Conservation (phyloP, 2,113 vertebrate species). For the Dolichallabes microphthalmus region DNA sequence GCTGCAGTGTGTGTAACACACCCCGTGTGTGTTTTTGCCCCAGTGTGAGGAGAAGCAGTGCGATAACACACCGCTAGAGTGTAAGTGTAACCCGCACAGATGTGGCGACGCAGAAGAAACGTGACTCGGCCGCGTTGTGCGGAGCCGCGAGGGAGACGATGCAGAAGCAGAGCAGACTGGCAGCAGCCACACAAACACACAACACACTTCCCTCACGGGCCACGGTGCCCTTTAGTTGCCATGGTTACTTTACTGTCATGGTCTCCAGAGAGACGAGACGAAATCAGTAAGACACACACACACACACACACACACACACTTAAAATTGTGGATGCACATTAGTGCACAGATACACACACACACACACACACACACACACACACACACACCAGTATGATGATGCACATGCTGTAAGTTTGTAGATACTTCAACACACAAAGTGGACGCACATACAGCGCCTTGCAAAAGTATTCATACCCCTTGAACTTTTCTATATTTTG, state of each 20-base stretch:
- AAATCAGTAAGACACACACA: constrained; percentile 25
- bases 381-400: no score
- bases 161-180: neutral
- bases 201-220: constrained; percentile 26
- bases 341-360: neutral
- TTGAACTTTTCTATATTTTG: no score
- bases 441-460: no score
- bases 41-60: neutral
- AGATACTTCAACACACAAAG: neutral
- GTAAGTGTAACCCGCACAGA: no score
- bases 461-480: no score
- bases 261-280: constrained; percentile 40
- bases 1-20: neutral
- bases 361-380: neutral
- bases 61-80: neutral
- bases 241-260: constrained; percentile 44
- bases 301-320: neutral
- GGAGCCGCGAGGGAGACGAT: neutral
- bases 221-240: constrained; percentile 50
- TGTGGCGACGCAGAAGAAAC: neutral
- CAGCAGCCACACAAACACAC: neutral
- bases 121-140: neutral
- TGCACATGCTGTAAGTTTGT: no score
- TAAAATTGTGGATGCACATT: neutral
- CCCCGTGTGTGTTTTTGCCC: neutral